Evolutionary conservation across 2,888 invertebrate species (phyloP).

Genomic region (Petrophora chlorosata): DNA sequence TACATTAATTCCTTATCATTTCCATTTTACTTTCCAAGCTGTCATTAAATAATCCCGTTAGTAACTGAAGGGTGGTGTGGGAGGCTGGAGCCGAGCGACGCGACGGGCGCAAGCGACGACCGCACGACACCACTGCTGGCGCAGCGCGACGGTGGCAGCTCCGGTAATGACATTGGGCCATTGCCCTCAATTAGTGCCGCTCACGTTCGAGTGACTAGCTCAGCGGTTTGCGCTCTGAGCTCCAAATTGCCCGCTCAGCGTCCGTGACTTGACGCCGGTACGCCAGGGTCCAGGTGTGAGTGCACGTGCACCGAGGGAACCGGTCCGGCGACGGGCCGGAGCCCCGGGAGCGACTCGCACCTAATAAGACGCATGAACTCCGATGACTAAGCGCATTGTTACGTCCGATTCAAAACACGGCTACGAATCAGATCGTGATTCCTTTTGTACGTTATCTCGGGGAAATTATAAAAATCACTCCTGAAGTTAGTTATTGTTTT

Average conservation of each 20-base stretch:
- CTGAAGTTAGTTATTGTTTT: no score
- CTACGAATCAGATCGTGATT: conserved; percentile 12
- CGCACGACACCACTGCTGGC: neutral
- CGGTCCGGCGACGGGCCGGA: conserved; percentile 46
- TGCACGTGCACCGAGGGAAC: conserved; percentile 52
- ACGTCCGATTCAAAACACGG: conserved; percentile 30
- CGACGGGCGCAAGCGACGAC: conserved; percentile 6
- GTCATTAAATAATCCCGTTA: conserved; percentile 51
- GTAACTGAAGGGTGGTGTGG: conserved; percentile 38
- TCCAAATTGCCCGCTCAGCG: conserved; percentile 26
- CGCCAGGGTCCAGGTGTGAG: conserved; percentile 22
- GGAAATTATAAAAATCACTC: no score
- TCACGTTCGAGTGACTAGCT: conserved; percentile 44
- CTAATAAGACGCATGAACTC: conserved; percentile 44
- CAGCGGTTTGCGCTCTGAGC: conserved; percentile 19
- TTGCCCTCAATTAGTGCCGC: conserved; percentile 50
- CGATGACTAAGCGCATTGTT: conserved; percentile 46
- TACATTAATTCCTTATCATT: conserved; percentile 37
- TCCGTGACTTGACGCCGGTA: conserved; percentile 33
- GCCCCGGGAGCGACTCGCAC: conserved; percentile 41
- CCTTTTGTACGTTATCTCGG: conserved; percentile 5
- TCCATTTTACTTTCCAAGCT: conserved; percentile 33
- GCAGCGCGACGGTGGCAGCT: neutral
- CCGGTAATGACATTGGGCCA: conserved; percentile 46
- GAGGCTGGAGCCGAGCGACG: conserved; percentile 32